These are phyloP conservation scores for Vanessa atalanta DNA, from an alignment of 1,140 invertebrate species.

Conservation along the genomic window DNA sequence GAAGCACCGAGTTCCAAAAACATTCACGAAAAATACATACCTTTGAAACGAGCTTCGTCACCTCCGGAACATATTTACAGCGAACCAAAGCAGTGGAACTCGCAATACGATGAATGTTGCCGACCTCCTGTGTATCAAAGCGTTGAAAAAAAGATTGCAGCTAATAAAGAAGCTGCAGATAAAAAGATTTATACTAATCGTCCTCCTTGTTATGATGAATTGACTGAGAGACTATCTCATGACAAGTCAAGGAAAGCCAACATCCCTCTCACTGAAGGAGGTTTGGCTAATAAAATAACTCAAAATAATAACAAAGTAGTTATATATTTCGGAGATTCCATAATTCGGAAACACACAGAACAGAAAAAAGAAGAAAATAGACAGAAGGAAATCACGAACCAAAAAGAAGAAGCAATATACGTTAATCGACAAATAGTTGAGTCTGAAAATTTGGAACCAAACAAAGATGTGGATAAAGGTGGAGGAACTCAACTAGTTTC, in stretches of 20 bases:
- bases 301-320: conserved; percentile 84
- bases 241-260: conserved; percentile 65
- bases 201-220: conserved; percentile 76
- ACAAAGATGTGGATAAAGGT: conserved; percentile 65
- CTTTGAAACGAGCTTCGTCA: conserved; percentile 63
- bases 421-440: conserved; percentile 70
- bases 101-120: conserved; percentile 65
- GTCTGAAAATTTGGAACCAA: conserved; percentile 59
- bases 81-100: conserved; percentile 67
- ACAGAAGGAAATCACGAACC: conserved; percentile 46
- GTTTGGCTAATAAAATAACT: conserved; percentile 72
- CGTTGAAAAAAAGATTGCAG: conserved; percentile 72
- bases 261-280: conserved; percentile 48
- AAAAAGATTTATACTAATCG: conserved; percentile 72
- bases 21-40: conserved; percentile 76
- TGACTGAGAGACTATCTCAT: conserved; percentile 68
- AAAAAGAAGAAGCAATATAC: conserved; percentile 76
- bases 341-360: conserved; percentile 78
- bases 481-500: conserved; percentile 70
- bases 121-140: conserved; percentile 70
- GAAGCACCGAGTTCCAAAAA: conserved; percentile 66
- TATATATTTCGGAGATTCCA: conserved; percentile 86
- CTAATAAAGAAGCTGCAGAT: conserved; percentile 62
- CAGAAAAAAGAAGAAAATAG: conserved; percentile 64
- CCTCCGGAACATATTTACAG: conserved; percentile 71